A percentile compares a stretch with the other conserved stretches of the same genome.
Conservation (phyloP, 2,113 vertebrate species). For the Hassar affinis region DNA sequence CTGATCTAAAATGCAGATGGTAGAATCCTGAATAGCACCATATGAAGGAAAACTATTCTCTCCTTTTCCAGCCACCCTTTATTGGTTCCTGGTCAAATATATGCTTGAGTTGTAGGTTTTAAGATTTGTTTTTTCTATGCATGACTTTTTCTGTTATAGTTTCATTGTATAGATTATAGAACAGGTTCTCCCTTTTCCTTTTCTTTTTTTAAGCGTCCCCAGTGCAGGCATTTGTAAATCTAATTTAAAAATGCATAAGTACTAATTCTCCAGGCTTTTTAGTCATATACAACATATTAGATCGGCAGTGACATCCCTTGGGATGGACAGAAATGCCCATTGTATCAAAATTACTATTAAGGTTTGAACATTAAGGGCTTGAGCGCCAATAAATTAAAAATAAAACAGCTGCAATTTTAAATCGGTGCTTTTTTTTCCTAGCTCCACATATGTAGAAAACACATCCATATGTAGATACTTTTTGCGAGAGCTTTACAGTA, state of each 20-base stretch:
- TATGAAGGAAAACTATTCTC: neutral
- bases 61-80: neutral
- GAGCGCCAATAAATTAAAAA: neutral
- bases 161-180: neutral
- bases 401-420: neutral
- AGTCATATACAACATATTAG: too few relatives aligned
- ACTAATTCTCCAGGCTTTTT: neutral
- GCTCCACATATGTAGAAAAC: neutral
- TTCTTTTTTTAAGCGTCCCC: neutral
- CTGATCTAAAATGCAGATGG: neutral
- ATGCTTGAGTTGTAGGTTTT: neutral
- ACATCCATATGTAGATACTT: neutral
- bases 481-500: conserved; percentile 17
- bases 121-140: neutral
- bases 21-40: neutral
- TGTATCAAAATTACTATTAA: too few relatives aligned
- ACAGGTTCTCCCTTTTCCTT: neutral
- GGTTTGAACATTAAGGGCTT: neutral
- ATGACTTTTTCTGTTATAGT: neutral
- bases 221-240: neutral
- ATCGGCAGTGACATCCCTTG: too few relatives aligned
- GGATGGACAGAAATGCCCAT: too few relatives aligned
- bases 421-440: neutral
- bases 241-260: neutral
- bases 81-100: neutral